Evolutionary conservation across 2,113 vertebrate genomes (phyloP).

Genomic region (Sigmodon hispidus): DNA sequence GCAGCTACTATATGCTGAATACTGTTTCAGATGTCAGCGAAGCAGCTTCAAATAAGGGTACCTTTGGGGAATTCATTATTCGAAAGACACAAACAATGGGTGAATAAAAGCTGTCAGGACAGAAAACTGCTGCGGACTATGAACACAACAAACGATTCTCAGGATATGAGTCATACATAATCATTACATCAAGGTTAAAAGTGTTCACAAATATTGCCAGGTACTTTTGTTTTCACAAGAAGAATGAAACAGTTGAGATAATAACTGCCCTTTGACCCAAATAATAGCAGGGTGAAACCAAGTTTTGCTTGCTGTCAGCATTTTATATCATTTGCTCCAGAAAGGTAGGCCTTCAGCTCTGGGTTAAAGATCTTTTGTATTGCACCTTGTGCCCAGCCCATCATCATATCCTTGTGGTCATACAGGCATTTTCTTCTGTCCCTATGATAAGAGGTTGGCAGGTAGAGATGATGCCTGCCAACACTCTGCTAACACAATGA

Average conservation of each 20-base stretch:
- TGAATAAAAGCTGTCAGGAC: not conserved
- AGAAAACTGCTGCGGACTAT: slow-evolving; percentile 3
- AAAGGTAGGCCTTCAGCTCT: not conserved
- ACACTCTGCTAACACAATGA: not conserved
- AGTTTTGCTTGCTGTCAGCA: no score
- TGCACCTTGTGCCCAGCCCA: not conserved
- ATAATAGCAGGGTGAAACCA: not conserved
- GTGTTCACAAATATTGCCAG: not conserved
- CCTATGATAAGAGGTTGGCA: not conserved
- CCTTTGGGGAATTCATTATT: not conserved
- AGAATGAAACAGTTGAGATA: not conserved
- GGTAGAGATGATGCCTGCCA: not conserved
- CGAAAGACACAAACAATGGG: not conserved
- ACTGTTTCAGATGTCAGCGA: not conserved
- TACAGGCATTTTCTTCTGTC: not conserved
- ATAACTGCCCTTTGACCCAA: not conserved
- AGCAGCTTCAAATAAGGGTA: not conserved
- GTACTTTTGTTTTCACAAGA: not conserved
- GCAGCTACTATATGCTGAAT: not conserved
- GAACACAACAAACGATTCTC: slow-evolving; percentile 3
- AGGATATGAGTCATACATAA: not conserved
- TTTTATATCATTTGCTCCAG: not conserved
- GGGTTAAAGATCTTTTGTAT: not conserved
- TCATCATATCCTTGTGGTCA: not conserved
- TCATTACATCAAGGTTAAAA: not conserved